Base-by-base conservation (phyloP, 2,113 vertebrate genomes). In the Sciurus niger region DNA sequence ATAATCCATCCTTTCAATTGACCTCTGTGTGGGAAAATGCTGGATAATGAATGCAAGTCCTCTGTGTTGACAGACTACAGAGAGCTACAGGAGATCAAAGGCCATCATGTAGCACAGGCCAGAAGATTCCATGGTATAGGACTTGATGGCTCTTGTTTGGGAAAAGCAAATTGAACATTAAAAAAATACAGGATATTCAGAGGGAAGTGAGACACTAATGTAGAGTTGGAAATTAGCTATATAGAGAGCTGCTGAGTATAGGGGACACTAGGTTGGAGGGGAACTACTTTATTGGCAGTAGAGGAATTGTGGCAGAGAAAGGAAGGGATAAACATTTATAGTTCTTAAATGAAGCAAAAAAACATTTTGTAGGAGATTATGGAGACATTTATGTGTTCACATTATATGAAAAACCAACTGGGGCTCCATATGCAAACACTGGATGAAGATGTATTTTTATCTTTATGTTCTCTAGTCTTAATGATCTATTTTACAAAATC, bases 1-100 rank as follows among this genome's bases (percentile, higher is more conserved):
- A 34, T 51, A 97, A 86, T 89, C 32, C 53, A 92, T 83, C 89
- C n/a, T 95, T 94, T 93, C 84, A 95, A 60, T 8, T 93, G 82
- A 84, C 55, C 40, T 94, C 55, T 40, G 63, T 11, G 24, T 51
- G 40, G 78, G 22, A 74, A 67, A 84, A 63, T 51, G 20, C 18
- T 9, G 43, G 28, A 20, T 16, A 43, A 67, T 30, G 8, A 60
- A n/a, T 18, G 18, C 22, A 72, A 95, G 32, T 4, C n/a, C 25
- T 93, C 91, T 13, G 4, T 20, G 10, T 60, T 20, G 43, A 76
- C 16, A 68, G 72, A 78, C 13, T 87, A 55, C 13, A 68, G 22
- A 67, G 89, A 94, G 67, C n/a, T 73, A 22, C 9, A 53, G 34
- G 73, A 58, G 84, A 65, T 34, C 28, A 25, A 0, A 70, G 7